Evolutionary conservation across 2,888 invertebrate species (phyloP), one percentile per base, ranked within the genome.

Genomic region (Mythimna vitellina): DNA sequence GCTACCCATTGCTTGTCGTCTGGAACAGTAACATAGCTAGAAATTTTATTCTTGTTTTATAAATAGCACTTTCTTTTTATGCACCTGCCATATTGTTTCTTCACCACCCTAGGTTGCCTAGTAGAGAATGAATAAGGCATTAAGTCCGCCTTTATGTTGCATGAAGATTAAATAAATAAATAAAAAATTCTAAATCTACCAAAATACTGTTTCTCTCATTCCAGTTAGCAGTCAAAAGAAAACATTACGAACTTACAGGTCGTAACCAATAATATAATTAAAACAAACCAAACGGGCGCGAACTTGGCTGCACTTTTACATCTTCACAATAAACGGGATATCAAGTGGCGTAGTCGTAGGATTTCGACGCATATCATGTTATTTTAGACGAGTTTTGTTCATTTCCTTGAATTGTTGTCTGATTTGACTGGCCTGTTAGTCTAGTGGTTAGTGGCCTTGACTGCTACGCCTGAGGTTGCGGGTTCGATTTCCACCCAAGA

Each of bases 231-330:
- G 29, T n/a, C 32, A 65, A 58, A 49, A 32, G 9, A 46, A 32
- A 49, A 54, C 10, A 17, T 10, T 12, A 1, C 5, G 1, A 53
- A 58, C 17, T 46, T 9, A 20, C 49, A 49, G 38, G 3, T 29
- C 25, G 12, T 12, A 29, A 60, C 12, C n/a, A 17, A 49, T 22
- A 66, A 46, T n/a, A 57, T 49, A 67, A 71, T 29, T 54, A 54
- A 62, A 58, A 49, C 38, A 35, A 58, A 35, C 10, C 4, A 2
- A n/a, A 63, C 32, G 67, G 22, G 10, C 6, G 57, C 62, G 62
- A 65, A 83, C 63, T 82, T 72, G 72, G 17, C 81, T 86, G 89
- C 89, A 90, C 89, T 92, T 89, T 81, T 91, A 92, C 66, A 86
- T 83, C 90, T 91, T 91, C 91, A 67, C 68, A 46, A 64, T 46